Evolutionary conservation across 2,113 vertebrate species (phyloP), one percentile per base, ranked within the genome.

Genomic region (Peromyscus maniculatus): DNA sequence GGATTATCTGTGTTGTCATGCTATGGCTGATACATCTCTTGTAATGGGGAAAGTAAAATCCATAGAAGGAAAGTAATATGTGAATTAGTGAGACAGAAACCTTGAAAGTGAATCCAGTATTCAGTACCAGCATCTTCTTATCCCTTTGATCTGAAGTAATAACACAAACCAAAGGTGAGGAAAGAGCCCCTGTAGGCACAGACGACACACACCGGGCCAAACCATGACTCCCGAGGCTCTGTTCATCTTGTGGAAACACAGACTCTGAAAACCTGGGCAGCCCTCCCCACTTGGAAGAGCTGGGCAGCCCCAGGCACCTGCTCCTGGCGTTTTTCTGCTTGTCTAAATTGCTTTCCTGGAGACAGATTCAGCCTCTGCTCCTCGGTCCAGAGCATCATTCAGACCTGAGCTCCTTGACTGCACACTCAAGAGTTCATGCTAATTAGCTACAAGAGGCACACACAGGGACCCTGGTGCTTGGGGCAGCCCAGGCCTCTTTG

Each of bases 331-430:
- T 95, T 93, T 92, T 67, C 46, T n/a, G 15, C 26, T 89, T 59
- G 55, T 96, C 46, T n/a, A 91, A 95, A 79, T 92, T 94, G n/a
- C 72, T 97, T 96, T 93, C 86, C 67, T 69, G 36, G 66, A 97
- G 88, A 91, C 71, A 94, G 52, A 96, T 49, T 88, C n/a, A 92
- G 57, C 52, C 77, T 90, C 43, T 96, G 71, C 16, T 94, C 46
- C 77, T 71, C 59, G 36, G 17, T 49, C 71, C 6, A 79, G 55
- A 83, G 92, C 71, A n/a, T 36, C n/a, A 17, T 83, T 93, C 84
- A 95, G 80, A 69, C 0, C 0, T 64, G 89, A 94, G 39, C 87
- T 93, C 6, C 0, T 57, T 11, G 79, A 66, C 79, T 24, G n/a
- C 49, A 43, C 1, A 55, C 22, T 39, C 9, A 2, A 2, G 92